Conservation (phyloP, 2,888 invertebrate genomes). For the Calliphora vomitoria region DNA sequence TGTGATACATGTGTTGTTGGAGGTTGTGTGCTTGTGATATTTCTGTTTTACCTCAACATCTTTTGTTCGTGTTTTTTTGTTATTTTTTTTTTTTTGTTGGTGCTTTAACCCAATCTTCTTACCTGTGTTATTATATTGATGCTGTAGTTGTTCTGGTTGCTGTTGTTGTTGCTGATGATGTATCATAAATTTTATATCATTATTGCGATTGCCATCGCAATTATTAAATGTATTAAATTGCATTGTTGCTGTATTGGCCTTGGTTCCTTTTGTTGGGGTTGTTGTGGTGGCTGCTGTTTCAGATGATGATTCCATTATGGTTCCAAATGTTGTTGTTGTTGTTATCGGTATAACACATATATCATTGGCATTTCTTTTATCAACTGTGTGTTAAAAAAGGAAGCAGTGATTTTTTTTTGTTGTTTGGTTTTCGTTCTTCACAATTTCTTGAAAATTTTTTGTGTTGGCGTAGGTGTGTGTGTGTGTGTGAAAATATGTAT, state of each 20-base stretch:
- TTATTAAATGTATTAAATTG: constrained; percentile 75
- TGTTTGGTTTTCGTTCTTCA: constrained; percentile 16
- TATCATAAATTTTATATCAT: constrained; percentile 75
- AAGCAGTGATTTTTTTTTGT: constrained; percentile 42
- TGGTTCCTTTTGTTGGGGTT: constrained; percentile 33
- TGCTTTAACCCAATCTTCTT: constrained; percentile 59
- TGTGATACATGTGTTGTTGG: constrained; percentile 10
- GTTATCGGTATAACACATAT: constrained; percentile 74
- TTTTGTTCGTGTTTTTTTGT: constrained; percentile 19
- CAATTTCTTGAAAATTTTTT: constrained; percentile 1
- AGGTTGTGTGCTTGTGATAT: neutral
- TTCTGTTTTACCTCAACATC: neutral
- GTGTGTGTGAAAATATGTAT: neutral
- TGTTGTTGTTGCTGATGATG: constrained; percentile 73
- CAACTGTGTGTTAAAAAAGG: constrained; percentile 78
- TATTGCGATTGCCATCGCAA: constrained; percentile 82
- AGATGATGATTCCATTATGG: constrained; percentile 49
- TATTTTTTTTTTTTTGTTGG: constrained; percentile 2
- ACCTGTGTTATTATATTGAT: constrained; percentile 42
- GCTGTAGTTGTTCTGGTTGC: neutral
- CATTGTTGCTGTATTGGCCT: constrained; percentile 21
- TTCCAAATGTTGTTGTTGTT: constrained; percentile 35
- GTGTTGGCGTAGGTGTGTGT: neutral
- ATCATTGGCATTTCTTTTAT: constrained; percentile 81
- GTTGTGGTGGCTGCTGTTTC: neutral